These are phyloP conservation scores for Apoda limacodes DNA, from an alignment of 2,888 invertebrate genomes.

Conservation along the genomic window DNA sequence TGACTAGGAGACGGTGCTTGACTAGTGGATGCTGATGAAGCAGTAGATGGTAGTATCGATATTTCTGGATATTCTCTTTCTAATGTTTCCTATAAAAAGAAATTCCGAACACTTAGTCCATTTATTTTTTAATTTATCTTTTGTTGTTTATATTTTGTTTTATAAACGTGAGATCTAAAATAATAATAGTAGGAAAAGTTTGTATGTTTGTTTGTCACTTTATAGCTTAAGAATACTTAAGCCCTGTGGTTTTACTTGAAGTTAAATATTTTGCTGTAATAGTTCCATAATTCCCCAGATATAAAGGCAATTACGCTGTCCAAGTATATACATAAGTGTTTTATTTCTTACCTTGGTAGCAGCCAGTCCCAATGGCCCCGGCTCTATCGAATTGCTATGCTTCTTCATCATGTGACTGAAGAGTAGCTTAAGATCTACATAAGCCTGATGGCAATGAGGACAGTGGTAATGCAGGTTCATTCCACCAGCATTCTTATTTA, in stretches of 20 bases:
- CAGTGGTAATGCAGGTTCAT: constrained; percentile 63
- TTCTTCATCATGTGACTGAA: constrained; percentile 65
- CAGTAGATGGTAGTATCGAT: constrained; percentile 64
- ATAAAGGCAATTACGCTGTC: too few relatives aligned
- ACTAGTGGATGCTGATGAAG: constrained; percentile 47
- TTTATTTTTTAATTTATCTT: constrained; percentile 12
- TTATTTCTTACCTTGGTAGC: constrained; percentile 53
- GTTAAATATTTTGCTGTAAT: too few relatives aligned
- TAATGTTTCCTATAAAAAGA: constrained; percentile 53
- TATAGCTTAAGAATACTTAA: too few relatives aligned
- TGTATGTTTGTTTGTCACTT: too few relatives aligned
- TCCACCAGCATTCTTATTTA: constrained; percentile 56
- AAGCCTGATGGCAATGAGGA: constrained; percentile 58
- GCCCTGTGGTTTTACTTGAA: too few relatives aligned
- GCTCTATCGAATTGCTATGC: constrained; percentile 51
- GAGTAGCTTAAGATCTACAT: constrained; percentile 53
- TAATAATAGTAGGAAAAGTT: constrained; percentile 15
- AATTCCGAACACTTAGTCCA: too few relatives aligned
- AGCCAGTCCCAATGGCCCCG: constrained; percentile 52
- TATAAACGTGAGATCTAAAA: constrained; percentile 3
- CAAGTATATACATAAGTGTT: background rate
- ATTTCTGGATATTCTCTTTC: constrained; percentile 66
- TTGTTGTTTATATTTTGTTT: too few relatives aligned
- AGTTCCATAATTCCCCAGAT: too few relatives aligned
- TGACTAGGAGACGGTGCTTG: constrained; percentile 56